Evolutionary conservation across 2,888 invertebrate genomes (phyloP).

Genomic region (Dusona sp.): DNA sequence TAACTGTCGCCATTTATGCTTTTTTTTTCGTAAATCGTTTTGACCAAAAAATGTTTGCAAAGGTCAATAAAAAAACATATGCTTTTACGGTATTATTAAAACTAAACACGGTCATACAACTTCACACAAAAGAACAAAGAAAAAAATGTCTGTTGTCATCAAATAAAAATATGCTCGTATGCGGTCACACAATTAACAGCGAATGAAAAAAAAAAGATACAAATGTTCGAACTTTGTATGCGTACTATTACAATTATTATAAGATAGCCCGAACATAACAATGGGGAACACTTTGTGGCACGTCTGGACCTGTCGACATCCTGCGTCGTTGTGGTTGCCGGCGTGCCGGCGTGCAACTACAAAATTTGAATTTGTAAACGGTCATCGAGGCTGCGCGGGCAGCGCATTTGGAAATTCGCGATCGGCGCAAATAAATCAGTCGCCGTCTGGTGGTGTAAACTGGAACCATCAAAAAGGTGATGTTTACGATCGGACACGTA

Average conservation of each 20-base stretch:
- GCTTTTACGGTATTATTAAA: neutral
- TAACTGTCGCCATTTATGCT: neutral
- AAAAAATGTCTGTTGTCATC: neutral
- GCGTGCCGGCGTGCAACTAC: too few species aligned
- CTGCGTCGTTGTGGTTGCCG: neutral
- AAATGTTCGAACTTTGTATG: neutral
- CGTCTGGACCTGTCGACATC: neutral
- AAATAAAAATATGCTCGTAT: neutral
- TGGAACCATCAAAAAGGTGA: too few species aligned
- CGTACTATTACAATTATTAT: too few species aligned
- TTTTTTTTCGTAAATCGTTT: neutral
- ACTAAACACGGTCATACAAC: too few species aligned
- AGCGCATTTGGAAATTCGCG: neutral
- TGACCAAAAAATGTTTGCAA: neutral
- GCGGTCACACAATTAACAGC: neutral
- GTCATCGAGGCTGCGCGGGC: neutral
- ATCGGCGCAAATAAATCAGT: too few species aligned
- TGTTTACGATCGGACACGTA: too few species aligned
- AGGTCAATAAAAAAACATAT: neutral
- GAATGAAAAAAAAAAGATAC: neutral
- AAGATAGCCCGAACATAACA: too few species aligned
- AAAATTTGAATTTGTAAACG: conserved; percentile 24
- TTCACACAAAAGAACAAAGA: too few species aligned
- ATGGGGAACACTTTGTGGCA: too few species aligned
- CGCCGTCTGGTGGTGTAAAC: too few species aligned